Evolutionary conservation across 2,888 invertebrate genomes (phyloP).

Genomic region (Myopa testacea): DNA sequence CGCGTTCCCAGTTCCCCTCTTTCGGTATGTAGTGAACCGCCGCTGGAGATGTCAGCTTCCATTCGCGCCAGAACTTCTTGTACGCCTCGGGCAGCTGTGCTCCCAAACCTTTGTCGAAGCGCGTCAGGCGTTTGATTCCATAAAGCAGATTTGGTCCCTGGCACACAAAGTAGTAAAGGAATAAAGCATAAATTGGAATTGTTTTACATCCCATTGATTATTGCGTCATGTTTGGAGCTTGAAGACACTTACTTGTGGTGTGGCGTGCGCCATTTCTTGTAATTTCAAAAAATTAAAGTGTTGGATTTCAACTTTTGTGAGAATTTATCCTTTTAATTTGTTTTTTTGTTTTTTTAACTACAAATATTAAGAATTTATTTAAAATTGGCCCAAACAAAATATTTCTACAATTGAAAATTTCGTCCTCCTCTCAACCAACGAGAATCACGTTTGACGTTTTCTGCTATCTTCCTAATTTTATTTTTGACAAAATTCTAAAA

Average conservation of each 20-base stretch:
- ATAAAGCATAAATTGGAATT: background rate
- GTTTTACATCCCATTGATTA: slow-evolving; percentile 41
- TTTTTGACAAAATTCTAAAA: background rate
- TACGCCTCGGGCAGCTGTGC: slow-evolving; percentile 82
- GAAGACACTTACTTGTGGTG: slow-evolving; percentile 59
- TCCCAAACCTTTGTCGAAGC: slow-evolving; percentile 77
- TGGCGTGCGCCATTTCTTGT: slow-evolving; percentile 61
- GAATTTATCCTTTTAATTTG: background rate
- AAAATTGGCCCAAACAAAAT: slow-evolving; percentile 25
- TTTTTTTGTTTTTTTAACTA: slow-evolving; percentile 22
- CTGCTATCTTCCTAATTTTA: background rate
- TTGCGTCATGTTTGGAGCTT: slow-evolving; percentile 60
- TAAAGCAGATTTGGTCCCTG: slow-evolving; percentile 64
- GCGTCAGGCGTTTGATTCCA: slow-evolving; percentile 70
- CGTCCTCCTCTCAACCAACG: slow-evolving; percentile 20
- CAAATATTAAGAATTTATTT: slow-evolving; percentile 37
- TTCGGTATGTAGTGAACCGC: slow-evolving; percentile 80
- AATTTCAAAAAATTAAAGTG: too few species aligned
- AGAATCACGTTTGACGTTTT: slow-evolving; percentile 47
- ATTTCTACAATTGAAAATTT: slow-evolving; percentile 33
- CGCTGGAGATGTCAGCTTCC: slow-evolving; percentile 76
- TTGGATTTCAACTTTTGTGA: slow-evolving; percentile 8
- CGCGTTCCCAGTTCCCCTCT: slow-evolving; percentile 78
- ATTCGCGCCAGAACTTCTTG: slow-evolving; percentile 87
- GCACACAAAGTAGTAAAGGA: background rate